Evolutionary conservation across 2,888 invertebrate species (phyloP).

Genomic region (Parochlus steinenii): DNA sequence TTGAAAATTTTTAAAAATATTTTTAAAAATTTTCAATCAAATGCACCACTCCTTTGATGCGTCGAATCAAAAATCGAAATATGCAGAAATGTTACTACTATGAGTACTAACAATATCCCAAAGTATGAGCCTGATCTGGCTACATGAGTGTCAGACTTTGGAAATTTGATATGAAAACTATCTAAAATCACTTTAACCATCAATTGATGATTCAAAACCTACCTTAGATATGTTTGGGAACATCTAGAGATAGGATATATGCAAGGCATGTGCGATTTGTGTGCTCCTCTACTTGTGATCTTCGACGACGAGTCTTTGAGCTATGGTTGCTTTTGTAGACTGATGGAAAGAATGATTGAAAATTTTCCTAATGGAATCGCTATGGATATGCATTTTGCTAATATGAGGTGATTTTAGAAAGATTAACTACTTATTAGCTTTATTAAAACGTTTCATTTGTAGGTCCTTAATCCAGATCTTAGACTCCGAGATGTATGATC

Average conservation of each 20-base stretch:
- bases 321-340: slow-evolving; percentile 77
- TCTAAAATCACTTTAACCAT: not conserved
- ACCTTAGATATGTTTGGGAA: slow-evolving; percentile 85
- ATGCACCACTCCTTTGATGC: no score
- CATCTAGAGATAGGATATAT: slow-evolving; percentile 88
- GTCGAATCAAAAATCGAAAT: no score
- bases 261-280: slow-evolving; percentile 96
- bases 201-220: slow-evolving; percentile 9
- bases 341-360: slow-evolving; percentile 80
- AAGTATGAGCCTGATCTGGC: no score
- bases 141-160: no score
- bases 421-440: slow-evolving; percentile 1
- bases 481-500: slow-evolving; percentile 83
- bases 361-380: slow-evolving; percentile 88
- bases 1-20: not conserved
- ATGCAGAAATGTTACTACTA: no score
- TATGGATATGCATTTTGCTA: slow-evolving; percentile 92
- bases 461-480: slow-evolving; percentile 70
- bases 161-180: not conserved
- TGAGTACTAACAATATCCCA: no score
- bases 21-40: not conserved
- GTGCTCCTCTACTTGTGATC: slow-evolving; percentile 80
- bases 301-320: slow-evolving; percentile 83
- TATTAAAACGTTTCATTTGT: no score
- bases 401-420: slow-evolving; percentile 54